Base-by-base conservation (phyloP, 2,113 vertebrate species). In the Rhipidura dahli region DNA sequence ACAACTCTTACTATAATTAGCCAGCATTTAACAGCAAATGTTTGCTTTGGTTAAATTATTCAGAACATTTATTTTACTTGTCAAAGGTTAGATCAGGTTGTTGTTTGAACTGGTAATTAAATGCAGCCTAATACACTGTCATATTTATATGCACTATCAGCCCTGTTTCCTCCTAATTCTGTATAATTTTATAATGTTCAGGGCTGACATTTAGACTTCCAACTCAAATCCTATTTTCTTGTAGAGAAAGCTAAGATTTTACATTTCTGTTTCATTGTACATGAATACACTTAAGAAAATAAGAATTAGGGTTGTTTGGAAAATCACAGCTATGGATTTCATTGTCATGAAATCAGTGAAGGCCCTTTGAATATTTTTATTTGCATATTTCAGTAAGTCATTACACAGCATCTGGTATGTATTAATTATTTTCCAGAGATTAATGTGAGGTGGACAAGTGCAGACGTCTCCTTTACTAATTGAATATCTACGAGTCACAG, bases 41-140 rank as follows among this genome's bases (percentile, higher is more conserved):
- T 98, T 98, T 99, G 96, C 97, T 98, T 98, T 98, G 97, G 98
- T 98, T 98, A 97, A 98, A 98, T 98, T 98, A 98, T 98, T 98
- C 98, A 98, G 97, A 98, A 98, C 98, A 98, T 98, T 98, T 98
- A 97, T 98, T 98, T 98, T 97, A 97, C 97, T 98, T 98, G 98
- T 98, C 98, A 98, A 96, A 98, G 97, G 97, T 98, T 97, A 98
- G 97, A 98, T 98, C 96, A 98, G 98, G 98, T 98, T 98, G 97
- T 98, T 98, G 97, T 98, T 98, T 98, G 97, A 98, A 97, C 96
- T 97, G 95, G 94, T 98, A 97, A 98, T 98, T 98, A 98, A 98
- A 98, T 97, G 94, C 96, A 98, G 94, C 87, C 97, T 98, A 97
- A 97, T 97, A 97, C 96, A 95, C 95, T 97, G 95, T 97, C 93